Evolutionary conservation across 2,113 vertebrate species (phyloP).

Genomic region (Pandion haliaetus): DNA sequence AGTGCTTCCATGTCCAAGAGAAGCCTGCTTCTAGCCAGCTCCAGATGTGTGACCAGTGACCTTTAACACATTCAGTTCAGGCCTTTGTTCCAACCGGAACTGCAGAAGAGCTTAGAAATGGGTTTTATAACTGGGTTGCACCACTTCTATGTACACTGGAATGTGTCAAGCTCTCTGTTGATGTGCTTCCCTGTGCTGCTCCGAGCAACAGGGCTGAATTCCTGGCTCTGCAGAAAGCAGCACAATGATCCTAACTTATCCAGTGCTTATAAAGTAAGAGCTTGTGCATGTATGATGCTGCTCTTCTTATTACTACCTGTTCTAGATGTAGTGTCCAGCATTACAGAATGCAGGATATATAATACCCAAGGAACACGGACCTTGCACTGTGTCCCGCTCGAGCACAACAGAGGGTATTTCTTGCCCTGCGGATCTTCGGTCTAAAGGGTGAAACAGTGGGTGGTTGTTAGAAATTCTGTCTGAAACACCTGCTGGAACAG

Average conservation of each 20-base stretch:
- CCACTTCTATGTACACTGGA: accelerated
- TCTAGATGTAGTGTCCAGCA: neutral
- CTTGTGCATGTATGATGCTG: neutral
- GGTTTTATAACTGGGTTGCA: neutral
- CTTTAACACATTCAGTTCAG: neutral
- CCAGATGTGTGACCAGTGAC: neutral
- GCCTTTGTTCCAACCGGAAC: neutral
- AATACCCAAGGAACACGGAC: accelerated
- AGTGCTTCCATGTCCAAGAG: neutral
- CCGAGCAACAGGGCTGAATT: neutral
- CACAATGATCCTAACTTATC: neutral
- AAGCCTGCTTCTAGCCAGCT: neutral
- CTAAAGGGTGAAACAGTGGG: neutral
- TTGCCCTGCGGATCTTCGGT: neutral
- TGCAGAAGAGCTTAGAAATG: neutral
- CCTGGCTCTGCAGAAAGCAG: neutral
- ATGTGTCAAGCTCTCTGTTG: neutral
- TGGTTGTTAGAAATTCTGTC: neutral
- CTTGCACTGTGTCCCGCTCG: neutral
- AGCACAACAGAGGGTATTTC: neutral
- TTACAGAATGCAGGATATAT: neutral
- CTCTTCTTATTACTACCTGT: neutral
- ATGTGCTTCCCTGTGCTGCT: neutral
- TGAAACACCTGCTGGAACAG: neutral
- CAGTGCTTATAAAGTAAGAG: neutral